These are phyloP conservation scores for Arctocebus calabarensis DNA, from an alignment of 2,797 vertebrate species.

Conservation along the genomic window DNA sequence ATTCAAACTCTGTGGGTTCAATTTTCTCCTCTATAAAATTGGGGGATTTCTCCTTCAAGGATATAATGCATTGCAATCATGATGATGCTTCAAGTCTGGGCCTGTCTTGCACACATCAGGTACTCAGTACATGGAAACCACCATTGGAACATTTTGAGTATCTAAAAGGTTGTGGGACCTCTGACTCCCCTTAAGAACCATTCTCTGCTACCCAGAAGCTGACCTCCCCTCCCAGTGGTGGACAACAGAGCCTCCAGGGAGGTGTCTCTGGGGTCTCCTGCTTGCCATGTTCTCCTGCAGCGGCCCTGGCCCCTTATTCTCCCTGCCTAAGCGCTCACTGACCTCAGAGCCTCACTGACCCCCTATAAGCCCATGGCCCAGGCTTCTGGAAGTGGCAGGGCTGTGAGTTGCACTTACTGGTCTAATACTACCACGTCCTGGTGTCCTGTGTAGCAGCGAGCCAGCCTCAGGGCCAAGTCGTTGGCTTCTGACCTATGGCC, in stretches of 20 bases:
- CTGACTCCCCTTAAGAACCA: neutral
- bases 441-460: conserved; percentile 93
- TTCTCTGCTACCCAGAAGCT: neutral
- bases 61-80: neutral
- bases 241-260: neutral
- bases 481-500: conserved; percentile 95
- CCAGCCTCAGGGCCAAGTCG: conserved; percentile 95
- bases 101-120: neutral
- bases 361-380: neutral
- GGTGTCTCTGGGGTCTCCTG: neutral
- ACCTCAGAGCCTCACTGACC: neutral
- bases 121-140: neutral
- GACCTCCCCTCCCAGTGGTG: neutral
- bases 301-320: neutral
- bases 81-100: neutral
- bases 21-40: neutral
- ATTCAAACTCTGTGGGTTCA: neutral
- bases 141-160: neutral
- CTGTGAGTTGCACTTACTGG: conserved; percentile 90
- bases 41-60: neutral
- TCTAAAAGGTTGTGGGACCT: neutral
- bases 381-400: neutral
- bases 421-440: conserved; percentile 95
- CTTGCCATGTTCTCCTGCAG: neutral
- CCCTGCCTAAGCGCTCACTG: neutral